Evolutionary conservation across 2,113 vertebrate species (phyloP), one percentile per base, ranked within the genome.

Genomic region (Xerus inauris): DNA sequence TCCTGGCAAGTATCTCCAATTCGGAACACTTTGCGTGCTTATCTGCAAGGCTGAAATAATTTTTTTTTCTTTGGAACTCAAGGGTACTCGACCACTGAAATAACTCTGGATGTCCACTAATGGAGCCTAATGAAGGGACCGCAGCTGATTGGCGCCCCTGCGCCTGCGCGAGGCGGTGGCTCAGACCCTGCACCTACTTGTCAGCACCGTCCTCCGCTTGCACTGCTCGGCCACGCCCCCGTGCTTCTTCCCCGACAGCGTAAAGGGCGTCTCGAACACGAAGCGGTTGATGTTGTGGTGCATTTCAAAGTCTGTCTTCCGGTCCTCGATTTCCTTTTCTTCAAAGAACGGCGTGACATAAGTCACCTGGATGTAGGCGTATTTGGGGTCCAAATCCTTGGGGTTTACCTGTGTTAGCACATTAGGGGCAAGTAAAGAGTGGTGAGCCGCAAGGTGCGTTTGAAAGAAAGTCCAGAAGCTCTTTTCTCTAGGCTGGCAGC

Each of bases 191-290:
- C 30, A 98, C 98, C 1, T 98, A 99, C 99, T 99, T 84, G 99
- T 99, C 73, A 99, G 98, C 90, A 99, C 98, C 0, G 99, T 99
- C 82, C 99, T 98, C 51, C 99, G 98, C 97, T 99, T 99, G 99
- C 99, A 99, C 97, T 99, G 99, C 97, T 99, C 99, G 42, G 99
- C 99, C 82, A 99, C 99, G 0, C 99, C 99, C 0, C 99, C 99
- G 0, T 99, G 99, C 96, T 99, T 99, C 97, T 99, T 99, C 49
- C 99, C 99, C 0, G 99, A 99, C 62, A 99, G 98, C 0, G 99
- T 99, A 97, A 99, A 99, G 0, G 99, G 99, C 0, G 99, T 99
- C 98, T 99, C 99, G 0, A 99, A 99, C 69, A 99, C 99, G 32
- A 99, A 99, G 73, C 99, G 99, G 85, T 98, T 99, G 98, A 99